Conservation (phyloP, 1,140 invertebrate genomes). For the Aculops lycopersici region DNA sequence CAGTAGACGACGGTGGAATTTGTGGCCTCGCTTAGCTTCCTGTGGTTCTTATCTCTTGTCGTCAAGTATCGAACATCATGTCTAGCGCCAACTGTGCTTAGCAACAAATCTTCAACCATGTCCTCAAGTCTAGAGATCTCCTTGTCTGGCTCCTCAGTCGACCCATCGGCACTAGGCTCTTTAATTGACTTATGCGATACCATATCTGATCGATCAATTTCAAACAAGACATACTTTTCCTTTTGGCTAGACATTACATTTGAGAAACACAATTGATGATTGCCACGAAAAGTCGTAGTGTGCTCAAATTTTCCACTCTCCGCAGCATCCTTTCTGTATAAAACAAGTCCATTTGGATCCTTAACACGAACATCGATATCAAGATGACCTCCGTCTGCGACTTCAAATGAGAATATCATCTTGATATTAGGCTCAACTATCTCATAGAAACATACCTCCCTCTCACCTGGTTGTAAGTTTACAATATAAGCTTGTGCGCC, state of each 20-base stretch:
- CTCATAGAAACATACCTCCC: slow-evolving; percentile 94
- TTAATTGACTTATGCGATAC: slow-evolving; percentile 15
- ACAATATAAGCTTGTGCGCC: no score
- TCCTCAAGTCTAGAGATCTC: slow-evolving; percentile 60
- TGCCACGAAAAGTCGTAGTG: slow-evolving; percentile 54
- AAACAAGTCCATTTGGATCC: slow-evolving; percentile 58
- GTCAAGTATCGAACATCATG: slow-evolving; percentile 99
- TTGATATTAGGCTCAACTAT: slow-evolving; percentile 24
- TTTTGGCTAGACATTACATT: slow-evolving; percentile 99
- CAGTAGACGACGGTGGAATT: slow-evolving; percentile 88
- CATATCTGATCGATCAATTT: slow-evolving; percentile 69
- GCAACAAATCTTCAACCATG: slow-evolving; percentile 77
- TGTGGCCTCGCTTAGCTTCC: slow-evolving; percentile 86
- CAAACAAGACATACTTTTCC: slow-evolving; percentile 92
- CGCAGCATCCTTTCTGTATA: slow-evolving; percentile 68
- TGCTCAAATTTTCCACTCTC: slow-evolving; percentile 95
- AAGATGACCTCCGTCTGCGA: slow-evolving; percentile 91
- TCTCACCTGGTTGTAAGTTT: no score
- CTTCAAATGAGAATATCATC: slow-evolving; percentile 73
- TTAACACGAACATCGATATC: slow-evolving; percentile 72
- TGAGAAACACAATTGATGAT: slow-evolving; percentile 91
- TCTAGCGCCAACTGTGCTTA: slow-evolving; percentile 61
- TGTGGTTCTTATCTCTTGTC: slow-evolving; percentile 76
- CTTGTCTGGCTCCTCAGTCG: no score
- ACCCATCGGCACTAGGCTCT: slow-evolving; percentile 1